phyloP scores from a whole-genome alignment of 2,113 vertebrate genomes.

The Gasterosteus nipponicus region DNA sequence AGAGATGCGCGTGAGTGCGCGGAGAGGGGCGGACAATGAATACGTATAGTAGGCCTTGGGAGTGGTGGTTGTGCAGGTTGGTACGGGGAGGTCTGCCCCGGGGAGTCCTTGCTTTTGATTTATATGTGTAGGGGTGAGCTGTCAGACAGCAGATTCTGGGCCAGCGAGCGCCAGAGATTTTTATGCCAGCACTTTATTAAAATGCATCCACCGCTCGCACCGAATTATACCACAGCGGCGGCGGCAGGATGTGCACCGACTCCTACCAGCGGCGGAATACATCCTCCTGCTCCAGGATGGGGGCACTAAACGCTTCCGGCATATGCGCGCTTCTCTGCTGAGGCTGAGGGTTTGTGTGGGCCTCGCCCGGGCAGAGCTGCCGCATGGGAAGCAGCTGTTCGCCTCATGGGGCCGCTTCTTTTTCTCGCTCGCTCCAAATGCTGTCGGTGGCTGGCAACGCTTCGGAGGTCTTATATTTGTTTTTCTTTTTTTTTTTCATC shows the following conservation, averaged over 20 bases:
- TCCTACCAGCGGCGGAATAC: conserved; percentile 30
- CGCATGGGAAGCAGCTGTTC: conserved; percentile 40
- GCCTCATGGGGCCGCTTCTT: conserved; percentile 36
- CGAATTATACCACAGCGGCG: background rate
- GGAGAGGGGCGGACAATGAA: conserved; percentile 65
- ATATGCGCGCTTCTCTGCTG: conserved; percentile 42
- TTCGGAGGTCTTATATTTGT: background rate
- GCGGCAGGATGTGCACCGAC: conserved; percentile 10
- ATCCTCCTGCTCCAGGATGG: conserved; percentile 34
- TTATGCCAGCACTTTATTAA: conserved; percentile 84
- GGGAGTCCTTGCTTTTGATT: conserved; percentile 83
- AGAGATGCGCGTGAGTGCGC: conserved; percentile 75
- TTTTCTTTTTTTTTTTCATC: background rate
- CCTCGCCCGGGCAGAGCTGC: background rate
- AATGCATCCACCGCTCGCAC: conserved; percentile 69
- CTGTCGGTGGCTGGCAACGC: background rate
- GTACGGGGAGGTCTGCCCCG: conserved; percentile 72
- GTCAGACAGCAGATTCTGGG: conserved; percentile 75
- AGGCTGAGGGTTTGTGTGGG: conserved; percentile 37
- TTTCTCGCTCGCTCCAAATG: conserved; percentile 11
- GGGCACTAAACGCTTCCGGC: conserved; percentile 29
- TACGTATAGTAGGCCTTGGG: conserved; percentile 67
- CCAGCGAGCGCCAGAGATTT: conserved; percentile 79
- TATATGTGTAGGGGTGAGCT: conserved; percentile 84
- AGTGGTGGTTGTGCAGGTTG: conserved; percentile 63